Conservation (phyloP, 30 jellyfish, hydroid and myxozoan genomes). For the Aurelia aurita region DNA sequence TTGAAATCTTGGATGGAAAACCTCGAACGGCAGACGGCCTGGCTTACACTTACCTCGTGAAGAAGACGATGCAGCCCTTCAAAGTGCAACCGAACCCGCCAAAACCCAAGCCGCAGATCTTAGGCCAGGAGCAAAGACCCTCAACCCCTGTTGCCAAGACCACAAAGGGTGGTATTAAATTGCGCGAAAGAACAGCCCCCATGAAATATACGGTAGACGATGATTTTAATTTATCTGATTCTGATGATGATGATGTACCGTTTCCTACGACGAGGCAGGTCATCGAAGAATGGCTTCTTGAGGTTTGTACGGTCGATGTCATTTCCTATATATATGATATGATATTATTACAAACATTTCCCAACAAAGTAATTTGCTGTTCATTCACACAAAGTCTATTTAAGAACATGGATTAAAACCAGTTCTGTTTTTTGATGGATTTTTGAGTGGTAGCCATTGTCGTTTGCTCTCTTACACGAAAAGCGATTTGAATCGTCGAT, state of each 20-base stretch:
- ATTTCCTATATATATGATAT: no score
- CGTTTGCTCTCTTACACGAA: no score
- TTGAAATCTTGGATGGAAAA: conserved; percentile 90
- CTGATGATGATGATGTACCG: conserved; percentile 90
- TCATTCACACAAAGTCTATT: no score
- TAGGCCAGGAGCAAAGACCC: conserved; percentile 53
- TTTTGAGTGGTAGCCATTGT: no score
- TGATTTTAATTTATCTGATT: conserved; percentile 57
- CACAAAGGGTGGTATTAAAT: conserved; percentile 79
- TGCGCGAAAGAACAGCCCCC: conserved; percentile 94
- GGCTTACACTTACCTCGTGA: conserved; percentile 70
- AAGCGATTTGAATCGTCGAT: no score
- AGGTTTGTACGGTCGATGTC: conserved; percentile 53
- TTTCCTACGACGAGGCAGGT: conserved; percentile 93
- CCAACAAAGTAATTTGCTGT: no score
- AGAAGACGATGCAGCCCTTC: conserved; percentile 91
- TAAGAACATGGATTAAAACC: no score
- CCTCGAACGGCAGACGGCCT: conserved; percentile 91
- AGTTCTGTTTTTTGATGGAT: no score
- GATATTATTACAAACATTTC: no score
- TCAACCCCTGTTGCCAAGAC: conserved; percentile 73
- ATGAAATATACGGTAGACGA: conserved; percentile 87
- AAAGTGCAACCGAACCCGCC: conserved; percentile 80
- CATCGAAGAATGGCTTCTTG: conserved; percentile 85
- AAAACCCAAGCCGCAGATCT: conserved; percentile 20